Conservation (phyloP, 2,797 vertebrate genomes). For the Sebastes vulpes region DNA sequence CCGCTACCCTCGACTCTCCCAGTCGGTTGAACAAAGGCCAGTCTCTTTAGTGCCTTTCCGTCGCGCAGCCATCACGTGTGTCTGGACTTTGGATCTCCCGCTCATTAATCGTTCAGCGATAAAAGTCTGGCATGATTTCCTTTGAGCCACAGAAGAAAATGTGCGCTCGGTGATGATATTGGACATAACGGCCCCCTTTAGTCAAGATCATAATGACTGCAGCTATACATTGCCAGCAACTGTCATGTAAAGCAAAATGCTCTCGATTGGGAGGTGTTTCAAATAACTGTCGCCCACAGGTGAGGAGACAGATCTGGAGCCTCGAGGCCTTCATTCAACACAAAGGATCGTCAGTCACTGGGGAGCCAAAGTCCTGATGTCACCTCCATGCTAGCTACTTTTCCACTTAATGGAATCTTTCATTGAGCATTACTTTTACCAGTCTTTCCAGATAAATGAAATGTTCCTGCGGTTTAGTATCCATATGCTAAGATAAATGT, state of each 20-base stretch:
- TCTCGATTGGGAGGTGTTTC: constrained; percentile 4
- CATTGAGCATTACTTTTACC: not conserved
- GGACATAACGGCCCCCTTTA: constrained; percentile 10
- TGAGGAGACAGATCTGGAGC: constrained; percentile 13
- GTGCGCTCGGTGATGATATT: constrained; percentile 10
- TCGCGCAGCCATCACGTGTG: constrained; percentile 39
- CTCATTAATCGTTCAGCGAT: constrained; percentile 66
- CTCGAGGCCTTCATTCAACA: not conserved
- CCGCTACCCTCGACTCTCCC: constrained; percentile 45
- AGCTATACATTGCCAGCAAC: not conserved
- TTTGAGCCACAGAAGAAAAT: constrained; percentile 28
- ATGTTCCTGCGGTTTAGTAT: not conserved
- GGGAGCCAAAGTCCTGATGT: not conserved
- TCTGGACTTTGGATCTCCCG: constrained; percentile 33
- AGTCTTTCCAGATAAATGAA: not conserved
- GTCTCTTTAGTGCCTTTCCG: constrained; percentile 59
- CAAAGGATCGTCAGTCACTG: not conserved
- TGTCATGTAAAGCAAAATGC: constrained; percentile 41
- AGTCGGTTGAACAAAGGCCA: constrained; percentile 60
- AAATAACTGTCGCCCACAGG: not conserved
- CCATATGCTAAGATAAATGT: not conserved
- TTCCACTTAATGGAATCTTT: not conserved
- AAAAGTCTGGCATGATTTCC: constrained; percentile 55
- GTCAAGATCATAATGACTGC: constrained; percentile 22
- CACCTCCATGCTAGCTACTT: not conserved